These are phyloP conservation scores for Athrips mouffetella DNA, from an alignment of 2,888 invertebrate species.

Conservation along the genomic window DNA sequence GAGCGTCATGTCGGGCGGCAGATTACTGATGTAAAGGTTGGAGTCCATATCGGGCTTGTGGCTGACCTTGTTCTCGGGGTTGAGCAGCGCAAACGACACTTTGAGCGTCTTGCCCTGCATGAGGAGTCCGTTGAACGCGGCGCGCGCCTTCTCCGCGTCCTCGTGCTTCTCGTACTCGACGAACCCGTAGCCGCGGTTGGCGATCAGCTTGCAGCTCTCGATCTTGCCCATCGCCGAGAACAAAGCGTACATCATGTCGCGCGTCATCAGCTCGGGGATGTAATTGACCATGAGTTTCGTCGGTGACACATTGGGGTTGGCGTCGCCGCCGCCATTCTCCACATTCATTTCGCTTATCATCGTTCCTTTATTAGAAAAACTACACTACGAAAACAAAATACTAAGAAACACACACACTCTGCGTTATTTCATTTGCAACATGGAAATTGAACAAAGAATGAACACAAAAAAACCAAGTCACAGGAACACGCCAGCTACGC, in stretches of 20 bases:
- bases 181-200: constrained; percentile 74
- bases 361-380: constrained; percentile 58
- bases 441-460: constrained; percentile 66
- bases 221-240: constrained; percentile 77
- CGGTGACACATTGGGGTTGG: constrained; percentile 73
- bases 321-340: constrained; percentile 79
- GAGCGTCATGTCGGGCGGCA: constrained; percentile 74
- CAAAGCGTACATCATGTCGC: constrained; percentile 76
- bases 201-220: constrained; percentile 73
- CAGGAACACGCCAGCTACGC: constrained; percentile 72
- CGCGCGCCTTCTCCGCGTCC: constrained; percentile 75
- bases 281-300: constrained; percentile 79
- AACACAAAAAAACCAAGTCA: constrained; percentile 68
- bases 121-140: constrained; percentile 72
- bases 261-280: constrained; percentile 75
- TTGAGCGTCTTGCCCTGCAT: constrained; percentile 76
- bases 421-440: constrained; percentile 68
- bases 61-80: constrained; percentile 72
- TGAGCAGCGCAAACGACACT: constrained; percentile 73
- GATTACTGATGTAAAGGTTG: constrained; percentile 74
- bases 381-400: constrained; percentile 72
- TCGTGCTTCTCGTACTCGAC: constrained; percentile 74
- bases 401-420: constrained; percentile 64
- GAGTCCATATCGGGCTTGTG: constrained; percentile 74
- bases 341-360: constrained; percentile 68